Base-by-base conservation (phyloP, 2,113 vertebrate genomes). In the Helogale parvula region DNA sequence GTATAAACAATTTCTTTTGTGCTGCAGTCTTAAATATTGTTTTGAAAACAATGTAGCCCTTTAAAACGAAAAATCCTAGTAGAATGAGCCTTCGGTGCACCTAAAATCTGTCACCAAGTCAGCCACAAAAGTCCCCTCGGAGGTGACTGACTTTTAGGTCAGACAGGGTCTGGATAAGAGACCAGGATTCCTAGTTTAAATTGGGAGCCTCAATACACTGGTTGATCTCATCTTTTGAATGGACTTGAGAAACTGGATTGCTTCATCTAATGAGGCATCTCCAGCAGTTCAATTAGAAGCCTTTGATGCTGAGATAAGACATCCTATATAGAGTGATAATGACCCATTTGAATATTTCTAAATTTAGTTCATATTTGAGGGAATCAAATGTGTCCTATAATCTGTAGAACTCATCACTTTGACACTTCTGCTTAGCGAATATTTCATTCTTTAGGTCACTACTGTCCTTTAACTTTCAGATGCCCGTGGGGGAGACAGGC, bases 311-410 rank as follows among this genome's bases (percentile, higher is more conserved):
- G 69, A 97, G 96, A 94, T 93, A 97, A 97, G 80, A 80, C 80
- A 84, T 93, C 57, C 84, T 79, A 57, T 35, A 12, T n/a, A 92
- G 80, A 76, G 74, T 84, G 76, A 72, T 38, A 71, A 92, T 63
- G 80, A 85, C 84, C 92, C 76, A 93, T 88, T 96, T 92, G 87
- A 96, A 81, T 96, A 84, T 94, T 97, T 97, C 92, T 96, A 97
- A 97, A 93, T 89, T 93, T n/a, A 95, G 92, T 83, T 87, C 86
- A n/a, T 90, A 69, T 96, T 92, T 93, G 3, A 50, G 89, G 84
- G 4, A 54, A 83, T 63, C 86, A 94, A 79, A 88, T 69, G 33
- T 71, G 29, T 96, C 88, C 90, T 47, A 90, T 97, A 90, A 96
- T 80, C 81, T 65, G 76, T 69, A 94, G 77, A 35, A 74, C 69